Percentiles rank a stretch among this genome's conserved stretches.
Evolutionary conservation across 2,113 vertebrate species (phyloP).

Genomic region (Octodon degus): DNA sequence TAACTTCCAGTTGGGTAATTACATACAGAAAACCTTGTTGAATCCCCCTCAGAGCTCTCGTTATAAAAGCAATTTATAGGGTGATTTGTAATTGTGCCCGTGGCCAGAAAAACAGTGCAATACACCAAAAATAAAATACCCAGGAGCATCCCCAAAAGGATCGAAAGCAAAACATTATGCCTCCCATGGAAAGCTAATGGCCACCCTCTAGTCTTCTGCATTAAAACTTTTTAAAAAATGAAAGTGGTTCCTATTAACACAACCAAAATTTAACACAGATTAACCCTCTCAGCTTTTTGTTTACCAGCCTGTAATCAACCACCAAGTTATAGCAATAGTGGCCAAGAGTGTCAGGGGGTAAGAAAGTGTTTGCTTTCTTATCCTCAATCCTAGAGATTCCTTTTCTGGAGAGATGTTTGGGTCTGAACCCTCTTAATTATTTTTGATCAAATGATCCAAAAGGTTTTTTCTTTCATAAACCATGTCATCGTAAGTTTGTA

Average conservation of each 20-base stretch:
- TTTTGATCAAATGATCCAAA: constrained; percentile 32
- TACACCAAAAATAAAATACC: constrained; percentile 60
- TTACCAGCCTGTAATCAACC: constrained; percentile 15
- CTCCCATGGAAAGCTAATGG: background rate
- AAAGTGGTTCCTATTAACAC: background rate
- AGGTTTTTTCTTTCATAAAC: background rate
- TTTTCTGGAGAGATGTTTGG: background rate
- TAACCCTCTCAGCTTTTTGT: background rate
- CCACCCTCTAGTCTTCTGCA: background rate
- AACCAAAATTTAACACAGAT: background rate
- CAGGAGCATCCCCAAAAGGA: background rate
- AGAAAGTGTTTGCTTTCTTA: background rate
- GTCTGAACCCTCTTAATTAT: background rate
- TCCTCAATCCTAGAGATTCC: background rate
- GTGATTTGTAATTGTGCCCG: constrained; percentile 62
- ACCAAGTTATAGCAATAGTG: background rate
- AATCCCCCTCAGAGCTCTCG: constrained; percentile 61
- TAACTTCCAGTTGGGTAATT: constrained; percentile 75
- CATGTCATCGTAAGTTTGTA: constrained; percentile 15
- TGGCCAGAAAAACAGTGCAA: constrained; percentile 53
- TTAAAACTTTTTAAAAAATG: background rate
- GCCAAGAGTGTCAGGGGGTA: background rate
- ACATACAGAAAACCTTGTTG: constrained; percentile 65
- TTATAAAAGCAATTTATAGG: constrained; percentile 71
- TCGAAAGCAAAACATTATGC: background rate